A percentile compares a stretch with the other conserved stretches of the same genome.
Evolutionary conservation across 2,113 vertebrate genomes (phyloP).

Genomic region (Prunella fulvescens): DNA sequence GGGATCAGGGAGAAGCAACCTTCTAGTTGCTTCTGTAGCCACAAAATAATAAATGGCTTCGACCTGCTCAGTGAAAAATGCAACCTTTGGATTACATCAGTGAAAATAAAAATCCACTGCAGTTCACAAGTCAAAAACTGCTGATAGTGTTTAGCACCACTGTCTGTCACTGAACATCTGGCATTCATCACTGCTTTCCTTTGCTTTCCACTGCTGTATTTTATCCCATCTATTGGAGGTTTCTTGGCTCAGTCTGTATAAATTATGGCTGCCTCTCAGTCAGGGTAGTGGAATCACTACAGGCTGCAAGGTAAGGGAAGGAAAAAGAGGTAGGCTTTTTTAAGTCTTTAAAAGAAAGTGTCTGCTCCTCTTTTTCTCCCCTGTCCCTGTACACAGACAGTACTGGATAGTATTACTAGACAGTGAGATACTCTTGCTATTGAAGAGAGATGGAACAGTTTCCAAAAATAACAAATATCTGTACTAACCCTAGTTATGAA

Average conservation of each 20-base stretch:
- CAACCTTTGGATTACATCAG: neutral
- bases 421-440: neutral
- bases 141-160: slow-evolving; percentile 15
- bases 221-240: slow-evolving; percentile 34
- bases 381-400: neutral
- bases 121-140: slow-evolving; percentile 4
- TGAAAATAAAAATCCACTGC: neutral
- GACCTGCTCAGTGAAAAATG: neutral
- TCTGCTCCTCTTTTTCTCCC: neutral
- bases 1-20: neutral
- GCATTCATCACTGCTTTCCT: slow-evolving; percentile 23
- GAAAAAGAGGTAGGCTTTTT: neutral
- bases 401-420: neutral
- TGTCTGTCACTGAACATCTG: slow-evolving; percentile 42
- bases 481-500: neutral
- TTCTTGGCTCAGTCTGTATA: slow-evolving; percentile 4
- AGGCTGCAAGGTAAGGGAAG: slow-evolving; percentile 8
- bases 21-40: neutral
- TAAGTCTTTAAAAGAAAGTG: neutral
- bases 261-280: slow-evolving; percentile 5
- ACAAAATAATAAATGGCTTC: neutral
- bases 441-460: neutral
- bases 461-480: neutral
- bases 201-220: slow-evolving; percentile 23
- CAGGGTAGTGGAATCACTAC: neutral